Evolutionary conservation across 1,140 invertebrate genomes (phyloP).

Genomic region (Drosophila busckii): DNA sequence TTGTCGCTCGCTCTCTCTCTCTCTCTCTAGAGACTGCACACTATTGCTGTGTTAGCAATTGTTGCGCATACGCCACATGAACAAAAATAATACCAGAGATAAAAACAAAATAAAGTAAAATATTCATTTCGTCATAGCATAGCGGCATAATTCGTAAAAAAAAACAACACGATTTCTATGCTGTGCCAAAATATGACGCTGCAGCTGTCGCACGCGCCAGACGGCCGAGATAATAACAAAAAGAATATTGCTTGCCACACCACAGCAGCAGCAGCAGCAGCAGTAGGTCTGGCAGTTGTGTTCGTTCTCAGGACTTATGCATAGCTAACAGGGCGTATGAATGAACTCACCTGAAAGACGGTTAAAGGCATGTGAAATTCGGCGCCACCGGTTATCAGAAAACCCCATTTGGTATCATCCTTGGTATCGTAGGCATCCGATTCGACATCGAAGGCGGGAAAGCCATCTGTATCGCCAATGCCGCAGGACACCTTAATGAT

Average conservation of each 20-base stretch:
- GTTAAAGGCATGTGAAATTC: slow-evolving; percentile 89
- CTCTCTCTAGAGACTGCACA: neutral
- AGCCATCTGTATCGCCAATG: slow-evolving; percentile 76
- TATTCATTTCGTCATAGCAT: slow-evolving; percentile 58
- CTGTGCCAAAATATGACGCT: slow-evolving; percentile 35
- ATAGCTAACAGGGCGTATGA: slow-evolving; percentile 26
- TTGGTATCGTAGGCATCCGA: slow-evolving; percentile 63
- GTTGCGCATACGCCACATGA: slow-evolving; percentile 42
- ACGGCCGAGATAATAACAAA: slow-evolving; percentile 4
- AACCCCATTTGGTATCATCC: slow-evolving; percentile 85
- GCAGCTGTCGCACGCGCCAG: slow-evolving; percentile 38
- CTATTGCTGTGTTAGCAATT: slow-evolving; percentile 29
- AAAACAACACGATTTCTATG: slow-evolving; percentile 30
- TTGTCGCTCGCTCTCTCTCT: neutral
- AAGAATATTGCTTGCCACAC: neutral
- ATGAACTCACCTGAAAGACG: slow-evolving; percentile 86
- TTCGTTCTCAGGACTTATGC: slow-evolving; percentile 4
- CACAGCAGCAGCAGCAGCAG: neutral
- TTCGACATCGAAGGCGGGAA: slow-evolving; percentile 72
- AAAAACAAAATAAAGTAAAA: too few relatives aligned
- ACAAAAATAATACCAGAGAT: slow-evolving; percentile 13
- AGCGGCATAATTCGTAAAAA: slow-evolving; percentile 46
- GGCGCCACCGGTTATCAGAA: slow-evolving; percentile 89
- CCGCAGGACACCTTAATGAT: slow-evolving; percentile 74
- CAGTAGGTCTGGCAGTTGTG: neutral